Evolutionary conservation across 2,888 invertebrate species (phyloP), one percentile per base, ranked within the genome.

Genomic region (Caenorhabditis sp.): DNA sequence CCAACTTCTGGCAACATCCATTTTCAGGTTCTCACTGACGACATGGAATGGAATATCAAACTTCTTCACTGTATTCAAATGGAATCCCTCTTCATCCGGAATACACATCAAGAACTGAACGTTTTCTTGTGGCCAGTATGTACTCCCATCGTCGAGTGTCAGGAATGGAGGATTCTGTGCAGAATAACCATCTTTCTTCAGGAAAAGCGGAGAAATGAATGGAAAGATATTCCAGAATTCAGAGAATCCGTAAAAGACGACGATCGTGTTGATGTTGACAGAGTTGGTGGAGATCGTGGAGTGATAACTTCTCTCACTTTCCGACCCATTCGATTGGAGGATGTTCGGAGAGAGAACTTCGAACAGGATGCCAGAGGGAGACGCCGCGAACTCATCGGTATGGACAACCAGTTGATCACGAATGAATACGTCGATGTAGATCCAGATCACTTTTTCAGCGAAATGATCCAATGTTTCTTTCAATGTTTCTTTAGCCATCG

Each of bases 231-330:
- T 72, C 79, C 84, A 85, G 58, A 90, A 88, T 56, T 85, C 79
- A 1, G 87, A 84, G 72, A 80, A 80, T 22, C 90, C 90, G 69
- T 90, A 89, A 70, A 90, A 90, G 16, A 90, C 80, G 10, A 90
- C 84, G 59, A 88, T 82, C 0, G 69, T 77, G 58, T 73, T 74
- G 56, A 69, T 74, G n/a, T 54, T 63, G 0, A 49, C 51, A 6
- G 80, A 72, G 22, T 24, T 44, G 10, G 80, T 80, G 19, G 80
- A 80, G 12, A 72, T 47, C 0, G 77, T 77, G 7, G 82, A 82
- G 59, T 82, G 82, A 68, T 82, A 82, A 41, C 76, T 77, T 38
- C 82, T n/a, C 22, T 77, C 82, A 38, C 66, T 66, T 26, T 82
- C 82, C 1, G 35, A 41, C 26, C 82, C 82, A 12, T 35, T 58